Conservation (phyloP, 37 sponge, comb jelly and placozoan species). For the Oscarella lobularis region DNA sequence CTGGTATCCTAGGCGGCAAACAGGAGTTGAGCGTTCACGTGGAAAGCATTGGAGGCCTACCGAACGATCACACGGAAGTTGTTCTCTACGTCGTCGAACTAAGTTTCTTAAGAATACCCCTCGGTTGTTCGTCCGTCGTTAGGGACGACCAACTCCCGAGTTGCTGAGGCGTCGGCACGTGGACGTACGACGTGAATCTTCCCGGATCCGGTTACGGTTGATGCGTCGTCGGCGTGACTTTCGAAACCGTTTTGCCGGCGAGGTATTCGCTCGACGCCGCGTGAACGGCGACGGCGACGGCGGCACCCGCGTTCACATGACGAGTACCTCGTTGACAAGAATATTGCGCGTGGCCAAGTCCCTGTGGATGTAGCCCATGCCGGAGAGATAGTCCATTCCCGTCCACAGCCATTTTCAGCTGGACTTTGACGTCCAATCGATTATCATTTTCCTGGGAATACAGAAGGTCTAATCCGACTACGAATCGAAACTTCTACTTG, state of each 20-base stretch:
- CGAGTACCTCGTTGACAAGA: not conserved
- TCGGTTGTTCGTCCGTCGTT: too few species aligned
- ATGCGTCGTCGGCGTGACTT: not conserved
- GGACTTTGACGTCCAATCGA: not conserved
- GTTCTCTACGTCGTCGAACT: conserved; percentile 42
- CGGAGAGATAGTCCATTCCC: conserved; percentile 6
- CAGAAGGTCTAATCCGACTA: too few species aligned
- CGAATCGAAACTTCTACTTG: too few species aligned
- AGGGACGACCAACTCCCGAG: too few species aligned
- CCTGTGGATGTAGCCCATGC: conserved; percentile 1
- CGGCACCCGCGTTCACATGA: not conserved
- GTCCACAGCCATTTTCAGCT: not conserved
- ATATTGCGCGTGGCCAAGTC: conserved; percentile 3
- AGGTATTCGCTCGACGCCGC: not conserved
- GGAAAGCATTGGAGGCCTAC: conserved; percentile 48
- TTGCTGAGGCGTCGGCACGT: not conserved
- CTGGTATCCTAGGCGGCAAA: not conserved
- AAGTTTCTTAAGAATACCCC: not conserved
- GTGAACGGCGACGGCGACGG: not conserved
- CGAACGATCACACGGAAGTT: conserved; percentile 38
- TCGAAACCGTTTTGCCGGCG: not conserved
- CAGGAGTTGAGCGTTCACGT: conserved; percentile 33
- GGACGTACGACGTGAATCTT: not conserved
- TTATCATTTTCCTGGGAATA: not conserved
- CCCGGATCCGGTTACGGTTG: not conserved